Evolutionary conservation across 1,140 invertebrate species (phyloP), one percentile per base, ranked within the genome.

Genomic region (Pteromalus puparum): DNA sequence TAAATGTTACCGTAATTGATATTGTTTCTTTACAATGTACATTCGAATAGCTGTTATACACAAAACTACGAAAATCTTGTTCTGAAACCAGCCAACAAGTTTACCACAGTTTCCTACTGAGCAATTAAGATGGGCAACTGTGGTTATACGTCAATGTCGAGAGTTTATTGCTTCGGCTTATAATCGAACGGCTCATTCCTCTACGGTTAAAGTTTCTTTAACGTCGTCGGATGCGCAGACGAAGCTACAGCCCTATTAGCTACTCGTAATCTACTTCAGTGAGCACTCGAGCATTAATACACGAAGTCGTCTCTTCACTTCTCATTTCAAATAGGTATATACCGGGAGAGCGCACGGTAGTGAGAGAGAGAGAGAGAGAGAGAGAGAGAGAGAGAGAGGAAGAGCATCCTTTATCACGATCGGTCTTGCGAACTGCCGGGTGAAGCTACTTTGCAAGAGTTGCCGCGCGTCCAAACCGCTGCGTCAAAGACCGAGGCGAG

Each of bases 271-370:
- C 84, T 87, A 86, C 86, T 89, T 78, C 34, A 74, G 75, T 79
- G 78, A 83, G 86, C 87, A 87, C 86, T 89, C 85, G 79, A 85
- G 72, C 86, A 80, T 76, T 85, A 84, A 89, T 88, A 85, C 75
- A 87, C 73, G 26, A 72, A 87, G 83, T 88, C 82, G 10, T 34
- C 82, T 34, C 46, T 30, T 73, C 68, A 7, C 15, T 30, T 24
- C 28, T 26, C 28, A 48, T 48, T 18, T 48, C 46, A 18, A 18
- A 48, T 38, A 70, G 74, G 38, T 42, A 30, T 42, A 30, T 83
- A 77, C 82, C 15, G 68, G 38, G 53, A 68, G 81, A 82, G 83
- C n/a, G n/a, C 9, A 13, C 7, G 42, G 10, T 46, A 15, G 46
- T 15, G 46, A 48, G 46, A 46, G 42, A 46, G 4, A 46, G 42